Evolutionary conservation across 2,888 invertebrate species (phyloP).

Genomic region (Incurvaria masculella): DNA sequence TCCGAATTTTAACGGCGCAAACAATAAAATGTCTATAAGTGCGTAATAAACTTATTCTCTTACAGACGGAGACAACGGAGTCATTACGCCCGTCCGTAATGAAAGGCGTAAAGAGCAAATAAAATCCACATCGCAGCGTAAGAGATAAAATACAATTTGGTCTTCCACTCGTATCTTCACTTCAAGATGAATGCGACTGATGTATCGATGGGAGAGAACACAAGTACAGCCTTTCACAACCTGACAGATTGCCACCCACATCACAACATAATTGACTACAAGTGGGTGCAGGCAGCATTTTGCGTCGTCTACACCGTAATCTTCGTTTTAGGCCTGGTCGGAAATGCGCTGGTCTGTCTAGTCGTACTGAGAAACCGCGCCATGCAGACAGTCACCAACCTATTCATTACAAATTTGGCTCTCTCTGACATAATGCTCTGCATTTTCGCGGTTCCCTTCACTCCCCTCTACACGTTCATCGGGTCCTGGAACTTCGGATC

Average conservation of each 20-base stretch:
- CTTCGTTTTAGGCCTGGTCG: slow-evolving; percentile 85
- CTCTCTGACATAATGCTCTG: slow-evolving; percentile 93
- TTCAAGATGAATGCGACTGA: neutral
- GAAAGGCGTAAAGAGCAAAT: neutral
- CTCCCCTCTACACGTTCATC: slow-evolving; percentile 90
- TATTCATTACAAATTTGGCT: slow-evolving; percentile 96
- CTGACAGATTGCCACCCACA: neutral
- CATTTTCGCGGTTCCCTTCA: slow-evolving; percentile 92
- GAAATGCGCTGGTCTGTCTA: slow-evolving; percentile 89
- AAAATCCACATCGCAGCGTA: neutral
- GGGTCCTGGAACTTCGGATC: slow-evolving; percentile 93
- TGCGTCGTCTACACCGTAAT: slow-evolving; percentile 77
- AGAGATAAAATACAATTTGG: neutral
- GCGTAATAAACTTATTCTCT: neutral
- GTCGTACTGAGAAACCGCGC: slow-evolving; percentile 90
- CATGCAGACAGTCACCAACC: slow-evolving; percentile 98
- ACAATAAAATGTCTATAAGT: neutral
- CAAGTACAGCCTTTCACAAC: neutral
- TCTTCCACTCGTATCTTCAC: too few relatives aligned
- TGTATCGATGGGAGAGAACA: neutral
- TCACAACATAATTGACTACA: slow-evolving; percentile 62
- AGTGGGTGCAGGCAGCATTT: slow-evolving; percentile 67
- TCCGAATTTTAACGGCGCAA: neutral
- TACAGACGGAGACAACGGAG: neutral
- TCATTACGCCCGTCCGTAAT: neutral